These are phyloP conservation scores for Thecophora atra DNA, from an alignment of 2,888 invertebrate genomes.

Conservation along the genomic window DNA sequence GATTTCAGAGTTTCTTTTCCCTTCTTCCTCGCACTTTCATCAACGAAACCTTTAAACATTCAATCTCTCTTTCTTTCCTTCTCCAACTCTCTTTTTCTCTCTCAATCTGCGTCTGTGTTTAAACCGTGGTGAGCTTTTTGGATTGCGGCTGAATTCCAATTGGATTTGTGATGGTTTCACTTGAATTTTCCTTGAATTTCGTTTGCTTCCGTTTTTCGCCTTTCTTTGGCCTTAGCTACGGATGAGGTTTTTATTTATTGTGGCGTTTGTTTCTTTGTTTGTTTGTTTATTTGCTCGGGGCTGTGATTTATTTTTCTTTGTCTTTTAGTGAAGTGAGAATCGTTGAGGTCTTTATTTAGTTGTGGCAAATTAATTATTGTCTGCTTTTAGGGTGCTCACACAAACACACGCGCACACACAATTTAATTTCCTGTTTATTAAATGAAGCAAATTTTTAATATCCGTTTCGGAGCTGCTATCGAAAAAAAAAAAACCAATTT, in stretches of 20 bases:
- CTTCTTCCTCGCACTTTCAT: too few species aligned
- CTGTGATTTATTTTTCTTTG: not conserved
- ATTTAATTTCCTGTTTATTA: conserved; percentile 6
- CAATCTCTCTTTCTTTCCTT: too few species aligned
- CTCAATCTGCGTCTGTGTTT: too few species aligned
- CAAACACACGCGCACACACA: not conserved
- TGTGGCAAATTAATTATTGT: conserved; percentile 12
- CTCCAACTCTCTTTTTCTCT: too few species aligned
- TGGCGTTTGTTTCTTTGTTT: not conserved
- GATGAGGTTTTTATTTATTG: too few species aligned
- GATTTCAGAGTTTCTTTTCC: too few species aligned
- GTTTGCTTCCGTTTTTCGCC: not conserved
- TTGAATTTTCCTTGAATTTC: not conserved
- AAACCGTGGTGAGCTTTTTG: too few species aligned
- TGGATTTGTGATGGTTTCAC: too few species aligned
- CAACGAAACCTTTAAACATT: too few species aligned
- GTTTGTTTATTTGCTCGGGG: not conserved
- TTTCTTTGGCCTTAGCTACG: too few species aligned
- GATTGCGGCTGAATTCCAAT: too few species aligned
- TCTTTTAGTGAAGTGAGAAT: not conserved
- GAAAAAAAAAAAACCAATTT: not conserved
- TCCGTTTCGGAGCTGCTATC: not conserved
- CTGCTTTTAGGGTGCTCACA: not conserved
- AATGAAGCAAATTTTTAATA: conserved; percentile 18
- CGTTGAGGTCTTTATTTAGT: not conserved